Conservation (phyloP, 2,797 vertebrate species). For the Heliangelus exortis region DNA sequence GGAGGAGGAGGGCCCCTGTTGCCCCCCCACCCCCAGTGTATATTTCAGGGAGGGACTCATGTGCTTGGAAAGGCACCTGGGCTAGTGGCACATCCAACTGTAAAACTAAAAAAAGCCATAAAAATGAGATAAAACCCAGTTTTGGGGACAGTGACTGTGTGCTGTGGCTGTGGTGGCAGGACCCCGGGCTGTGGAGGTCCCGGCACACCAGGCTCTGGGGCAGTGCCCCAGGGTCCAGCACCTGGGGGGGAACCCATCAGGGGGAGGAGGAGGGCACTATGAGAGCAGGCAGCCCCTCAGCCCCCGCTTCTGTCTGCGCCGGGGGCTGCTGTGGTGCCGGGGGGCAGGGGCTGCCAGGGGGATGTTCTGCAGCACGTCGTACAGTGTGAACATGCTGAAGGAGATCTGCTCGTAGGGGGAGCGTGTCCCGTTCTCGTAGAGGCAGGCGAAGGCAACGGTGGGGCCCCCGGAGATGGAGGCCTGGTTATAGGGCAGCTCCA, state of each 20-base stretch:
- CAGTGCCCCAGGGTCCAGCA: too few relatives aligned
- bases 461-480: slow-evolving; percentile 50
- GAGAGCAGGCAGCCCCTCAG: not conserved
- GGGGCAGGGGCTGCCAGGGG: not conserved
- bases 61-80: too few relatives aligned
- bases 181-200: not conserved
- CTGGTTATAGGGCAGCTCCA: slow-evolving; percentile 77
- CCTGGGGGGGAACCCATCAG: fast-evolving
- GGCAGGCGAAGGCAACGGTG: slow-evolving; percentile 85
- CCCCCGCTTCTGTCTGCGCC: fast-evolving
- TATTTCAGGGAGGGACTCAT: not conserved
- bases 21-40: not conserved
- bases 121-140: not conserved
- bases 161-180: fast-evolving
- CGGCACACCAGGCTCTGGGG: too few relatives aligned
- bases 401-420: slow-evolving; percentile 92
- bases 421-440: slow-evolving; percentile 87
- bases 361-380: slow-evolving; percentile 89
- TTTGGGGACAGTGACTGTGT: not conserved
- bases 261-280: not conserved
- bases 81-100: not conserved
- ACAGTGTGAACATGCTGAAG: slow-evolving; percentile 91
- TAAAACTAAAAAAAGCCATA: not conserved
- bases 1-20: too few relatives aligned
- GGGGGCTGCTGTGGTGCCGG: fast-evolving